Base-by-base conservation (phyloP, 2,797 vertebrate genomes). In the Diplodus sargus region DNA sequence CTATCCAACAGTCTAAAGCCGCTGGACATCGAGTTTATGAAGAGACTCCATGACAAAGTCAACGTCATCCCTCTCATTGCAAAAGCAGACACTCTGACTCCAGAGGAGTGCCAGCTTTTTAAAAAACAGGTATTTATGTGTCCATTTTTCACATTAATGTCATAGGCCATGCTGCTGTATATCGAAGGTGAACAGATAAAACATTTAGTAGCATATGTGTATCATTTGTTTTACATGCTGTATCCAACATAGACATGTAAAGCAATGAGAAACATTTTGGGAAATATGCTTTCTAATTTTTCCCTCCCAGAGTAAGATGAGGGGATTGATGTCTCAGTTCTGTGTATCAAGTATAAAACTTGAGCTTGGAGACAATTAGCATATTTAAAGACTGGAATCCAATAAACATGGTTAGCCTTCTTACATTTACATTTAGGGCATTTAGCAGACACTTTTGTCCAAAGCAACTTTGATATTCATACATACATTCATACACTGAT, bases 1-100 rank as follows among this genome's bases (percentile, higher is more conserved):
- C 42, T 72, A 4, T 34, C 30, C 48, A 82, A 43, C 79, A 96
- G 96, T 9, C 85, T 96, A 61, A 96, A 96, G 87, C 95, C 96
- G 0, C 91, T 96, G 86, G 96, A 96, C 85, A 96, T 96, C 1
- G 96, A 96, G 86, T 96, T 96, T 75, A 96, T 96, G 96, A 96
- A 96, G 89, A 90, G 95, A 61, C 94, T 96, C 49, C 96, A 96
- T 14, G 96, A 96, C 87, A 96, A 96, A 88, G 96, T 96, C 71
- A 96, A 96, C n/a, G 95, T 96, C 70, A 96, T 96, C 76, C 96
- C 96, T 4, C 94, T 96, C 1, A 96, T 96, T 22, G 95, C 96
- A 5, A 96, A 96, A 81, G 96, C 96, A 0, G 96, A 96, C 87
- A 96, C 96, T 0, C 89, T 96, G 69, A 96, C 96, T 5, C 95